Evolutionary conservation across 2,797 vertebrate genomes (phyloP).

Genomic region (Xenentodon cancila): DNA sequence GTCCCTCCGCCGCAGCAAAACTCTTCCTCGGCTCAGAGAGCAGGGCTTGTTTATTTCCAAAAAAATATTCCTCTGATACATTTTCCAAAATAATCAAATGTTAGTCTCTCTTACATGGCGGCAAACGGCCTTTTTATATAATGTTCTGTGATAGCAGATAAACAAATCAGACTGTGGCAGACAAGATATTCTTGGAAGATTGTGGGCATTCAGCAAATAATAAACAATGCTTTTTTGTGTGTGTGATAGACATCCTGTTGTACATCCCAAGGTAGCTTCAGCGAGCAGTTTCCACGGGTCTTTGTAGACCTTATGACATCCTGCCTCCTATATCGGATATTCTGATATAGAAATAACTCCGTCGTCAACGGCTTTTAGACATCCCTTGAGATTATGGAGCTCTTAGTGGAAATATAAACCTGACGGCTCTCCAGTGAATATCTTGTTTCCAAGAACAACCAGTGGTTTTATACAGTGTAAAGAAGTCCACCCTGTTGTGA

Average conservation of each 20-base stretch:
- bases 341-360: slow-evolving; percentile 43
- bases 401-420: slow-evolving; percentile 46
- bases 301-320: slow-evolving; percentile 1
- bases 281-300: no score
- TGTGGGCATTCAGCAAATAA: no score
- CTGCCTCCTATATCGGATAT: slow-evolving; percentile 31
- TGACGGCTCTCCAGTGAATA: slow-evolving; percentile 5
- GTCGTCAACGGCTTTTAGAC: slow-evolving; percentile 40
- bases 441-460: slow-evolving; percentile 46
- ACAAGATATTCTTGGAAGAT: no score
- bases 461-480: slow-evolving; percentile 6
- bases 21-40: slow-evolving; percentile 14
- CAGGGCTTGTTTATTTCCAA: slow-evolving; percentile 31
- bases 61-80: slow-evolving; percentile 18
- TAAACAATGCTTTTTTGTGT: no score
- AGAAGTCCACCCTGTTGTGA: background rate
- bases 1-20: slow-evolving; percentile 22
- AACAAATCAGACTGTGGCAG: no score
- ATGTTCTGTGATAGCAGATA: no score
- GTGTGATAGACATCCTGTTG: no score
- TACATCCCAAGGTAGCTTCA: no score
- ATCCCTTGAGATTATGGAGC: slow-evolving; percentile 36
- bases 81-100: slow-evolving; percentile 4
- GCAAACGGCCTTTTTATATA: background rate
- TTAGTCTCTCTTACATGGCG: slow-evolving; percentile 1